A percentile compares a stretch with the other conserved stretches of the same genome.
phyloP scores from a whole-genome alignment of 2,888 invertebrate species.

The Aricia artaxerxes region DNA sequence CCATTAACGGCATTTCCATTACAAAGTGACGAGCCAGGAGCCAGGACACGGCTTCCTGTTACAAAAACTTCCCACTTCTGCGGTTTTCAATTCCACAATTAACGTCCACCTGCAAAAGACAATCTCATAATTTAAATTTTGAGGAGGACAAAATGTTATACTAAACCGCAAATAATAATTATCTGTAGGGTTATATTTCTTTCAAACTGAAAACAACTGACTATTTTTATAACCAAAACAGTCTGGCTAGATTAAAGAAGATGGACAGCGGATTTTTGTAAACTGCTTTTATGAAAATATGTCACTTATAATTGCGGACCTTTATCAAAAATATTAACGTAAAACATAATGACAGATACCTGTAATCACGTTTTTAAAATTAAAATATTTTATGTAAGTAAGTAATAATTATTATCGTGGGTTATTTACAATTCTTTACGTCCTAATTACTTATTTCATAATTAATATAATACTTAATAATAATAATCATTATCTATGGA shows the following conservation, averaged over 20 bases:
- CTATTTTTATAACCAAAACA: too few species aligned
- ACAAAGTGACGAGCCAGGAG: slow-evolving; percentile 20
- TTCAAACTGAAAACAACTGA: not conserved
- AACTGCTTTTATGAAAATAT: too few species aligned
- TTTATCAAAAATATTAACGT: too few species aligned
- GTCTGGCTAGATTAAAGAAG: too few species aligned
- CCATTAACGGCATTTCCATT: slow-evolving; percentile 27
- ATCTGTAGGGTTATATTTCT: not conserved
- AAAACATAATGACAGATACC: too few species aligned
- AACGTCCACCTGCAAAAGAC: slow-evolving; percentile 25
- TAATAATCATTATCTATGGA: too few species aligned
- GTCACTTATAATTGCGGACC: too few species aligned
- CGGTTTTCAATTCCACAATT: slow-evolving; percentile 10
- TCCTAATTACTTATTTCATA: not conserved
- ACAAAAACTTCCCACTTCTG: slow-evolving; percentile 16
- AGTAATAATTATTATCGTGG: too few species aligned
- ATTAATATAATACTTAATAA: not conserved
- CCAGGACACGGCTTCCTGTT: not conserved
- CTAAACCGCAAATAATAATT: not conserved
- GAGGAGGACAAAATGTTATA: not conserved
- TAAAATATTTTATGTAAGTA: too few species aligned
- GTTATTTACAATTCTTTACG: too few species aligned
- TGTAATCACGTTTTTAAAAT: too few species aligned
- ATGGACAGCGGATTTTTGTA: too few species aligned
- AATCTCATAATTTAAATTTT: slow-evolving; percentile 11